These are phyloP conservation scores for Malacoctenus gilli DNA, from an alignment of 2,797 vertebrate genomes.

Conservation along the genomic window DNA sequence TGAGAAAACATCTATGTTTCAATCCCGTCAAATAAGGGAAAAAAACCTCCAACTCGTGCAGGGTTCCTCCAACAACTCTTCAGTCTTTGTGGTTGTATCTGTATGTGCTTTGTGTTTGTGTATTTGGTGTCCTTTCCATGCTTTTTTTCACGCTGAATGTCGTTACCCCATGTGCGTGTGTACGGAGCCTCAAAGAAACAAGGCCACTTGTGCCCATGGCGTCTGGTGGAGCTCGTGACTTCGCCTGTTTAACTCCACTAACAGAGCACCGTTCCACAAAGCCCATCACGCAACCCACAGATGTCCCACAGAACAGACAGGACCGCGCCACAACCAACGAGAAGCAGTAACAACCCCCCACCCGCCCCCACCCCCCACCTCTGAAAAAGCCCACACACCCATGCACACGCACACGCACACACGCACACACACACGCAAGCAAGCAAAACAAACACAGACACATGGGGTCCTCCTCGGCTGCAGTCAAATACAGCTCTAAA, in stretches of 20 bases:
- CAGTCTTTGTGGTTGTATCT: slow-evolving; percentile 12
- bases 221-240: slow-evolving; percentile 81
- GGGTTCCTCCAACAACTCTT: slow-evolving; percentile 9
- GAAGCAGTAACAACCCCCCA: slow-evolving; percentile 65
- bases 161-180: slow-evolving; percentile 63
- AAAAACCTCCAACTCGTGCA: slow-evolving; percentile 28
- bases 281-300: slow-evolving; percentile 83
- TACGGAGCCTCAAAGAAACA: slow-evolving; percentile 67
- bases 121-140: slow-evolving; percentile 20
- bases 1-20: slow-evolving; percentile 21
- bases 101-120: slow-evolving; percentile 35
- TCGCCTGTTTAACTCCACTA: slow-evolving; percentile 81
- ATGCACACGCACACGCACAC: slow-evolving; percentile 19
- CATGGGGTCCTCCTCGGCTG: slow-evolving; percentile 25
- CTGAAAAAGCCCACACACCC: slow-evolving; percentile 9
- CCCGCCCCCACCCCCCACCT: slow-evolving; percentile 52
- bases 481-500: slow-evolving; percentile 29
- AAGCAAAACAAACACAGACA: slow-evolving; percentile 39
- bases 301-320: slow-evolving; percentile 82
- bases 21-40: slow-evolving; percentile 17
- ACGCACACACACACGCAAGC: slow-evolving; percentile 12
- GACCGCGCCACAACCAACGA: slow-evolving; percentile 69
- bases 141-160: slow-evolving; percentile 16
- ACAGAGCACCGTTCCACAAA: slow-evolving; percentile 77
- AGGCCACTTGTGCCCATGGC: slow-evolving; percentile 76